These are phyloP conservation scores for Lamellibrachia luymesi DNA, from an alignment of 1,140 invertebrate genomes.

Conservation along the genomic window DNA sequence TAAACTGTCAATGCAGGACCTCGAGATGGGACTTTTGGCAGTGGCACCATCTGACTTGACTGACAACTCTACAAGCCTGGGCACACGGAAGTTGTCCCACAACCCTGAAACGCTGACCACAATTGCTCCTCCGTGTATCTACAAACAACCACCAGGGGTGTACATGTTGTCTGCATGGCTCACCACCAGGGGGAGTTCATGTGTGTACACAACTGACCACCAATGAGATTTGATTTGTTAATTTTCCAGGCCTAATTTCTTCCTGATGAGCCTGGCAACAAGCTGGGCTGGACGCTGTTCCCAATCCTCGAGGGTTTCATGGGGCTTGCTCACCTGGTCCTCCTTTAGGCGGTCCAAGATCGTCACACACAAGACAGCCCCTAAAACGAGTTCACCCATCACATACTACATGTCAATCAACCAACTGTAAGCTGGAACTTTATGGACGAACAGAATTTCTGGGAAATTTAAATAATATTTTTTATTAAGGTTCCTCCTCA, in stretches of 20 bases:
- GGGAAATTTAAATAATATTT: no score
- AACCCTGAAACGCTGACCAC: background rate
- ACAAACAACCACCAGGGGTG: background rate
- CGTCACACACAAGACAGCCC: conserved; percentile 89
- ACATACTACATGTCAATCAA: no score
- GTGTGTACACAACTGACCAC: background rate
- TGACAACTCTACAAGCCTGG: background rate
- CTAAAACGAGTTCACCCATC: conserved; percentile 45
- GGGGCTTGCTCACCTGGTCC: conserved; percentile 81
- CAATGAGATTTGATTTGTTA: background rate
- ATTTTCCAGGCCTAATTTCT: conserved; percentile 62
- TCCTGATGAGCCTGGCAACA: conserved; percentile 83
- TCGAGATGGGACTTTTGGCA: background rate
- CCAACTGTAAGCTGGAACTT: no score
- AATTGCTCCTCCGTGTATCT: background rate
- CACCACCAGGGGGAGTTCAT: background rate
- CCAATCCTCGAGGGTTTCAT: conserved; percentile 89
- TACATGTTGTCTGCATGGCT: background rate
- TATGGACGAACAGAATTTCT: no score
- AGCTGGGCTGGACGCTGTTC: conserved; percentile 87
- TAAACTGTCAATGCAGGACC: background rate
- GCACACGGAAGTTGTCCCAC: no score
- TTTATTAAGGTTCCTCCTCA: no score
- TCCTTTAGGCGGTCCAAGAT: conserved; percentile 89
- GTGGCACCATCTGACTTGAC: background rate